A percentile compares a stretch with the other conserved stretches of the same genome.
These are phyloP conservation scores for Acanthurus lineatus DNA, from an alignment of 2,797 vertebrate species.

Conservation along the genomic window DNA sequence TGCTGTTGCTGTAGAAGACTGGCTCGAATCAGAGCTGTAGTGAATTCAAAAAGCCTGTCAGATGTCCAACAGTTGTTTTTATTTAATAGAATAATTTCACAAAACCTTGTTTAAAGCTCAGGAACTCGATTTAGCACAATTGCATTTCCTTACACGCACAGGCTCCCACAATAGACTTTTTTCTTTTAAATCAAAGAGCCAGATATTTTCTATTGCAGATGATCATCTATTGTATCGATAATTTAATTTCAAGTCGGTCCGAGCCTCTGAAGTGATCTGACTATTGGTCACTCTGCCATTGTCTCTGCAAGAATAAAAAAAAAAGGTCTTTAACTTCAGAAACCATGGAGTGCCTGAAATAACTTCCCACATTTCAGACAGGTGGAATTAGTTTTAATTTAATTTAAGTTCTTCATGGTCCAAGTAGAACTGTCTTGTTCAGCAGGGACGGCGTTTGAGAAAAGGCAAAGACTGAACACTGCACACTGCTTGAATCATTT, in stretches of 20 bases:
- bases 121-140: too few species aligned
- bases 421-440: neutral
- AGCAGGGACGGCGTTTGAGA: constrained; percentile 25
- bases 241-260: neutral
- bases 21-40: neutral
- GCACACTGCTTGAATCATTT: constrained; percentile 28
- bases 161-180: neutral
- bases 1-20: neutral
- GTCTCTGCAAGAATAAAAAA: neutral
- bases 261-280: neutral
- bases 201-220: neutral
- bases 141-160: neutral
- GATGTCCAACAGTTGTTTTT: too few species aligned
- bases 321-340: neutral
- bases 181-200: neutral
- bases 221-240: neutral
- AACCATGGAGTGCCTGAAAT: neutral
- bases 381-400: constrained; percentile 16
- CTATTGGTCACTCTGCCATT: neutral
- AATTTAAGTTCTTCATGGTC: constrained; percentile 21
- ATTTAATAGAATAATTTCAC: too few species aligned
- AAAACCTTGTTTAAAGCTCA: too few species aligned
- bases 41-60: neutral
- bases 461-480: neutral
- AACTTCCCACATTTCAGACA: neutral